Evolutionary conservation across 1,140 invertebrate genomes (phyloP).

Genomic region (Euglossa dilemma): DNA sequence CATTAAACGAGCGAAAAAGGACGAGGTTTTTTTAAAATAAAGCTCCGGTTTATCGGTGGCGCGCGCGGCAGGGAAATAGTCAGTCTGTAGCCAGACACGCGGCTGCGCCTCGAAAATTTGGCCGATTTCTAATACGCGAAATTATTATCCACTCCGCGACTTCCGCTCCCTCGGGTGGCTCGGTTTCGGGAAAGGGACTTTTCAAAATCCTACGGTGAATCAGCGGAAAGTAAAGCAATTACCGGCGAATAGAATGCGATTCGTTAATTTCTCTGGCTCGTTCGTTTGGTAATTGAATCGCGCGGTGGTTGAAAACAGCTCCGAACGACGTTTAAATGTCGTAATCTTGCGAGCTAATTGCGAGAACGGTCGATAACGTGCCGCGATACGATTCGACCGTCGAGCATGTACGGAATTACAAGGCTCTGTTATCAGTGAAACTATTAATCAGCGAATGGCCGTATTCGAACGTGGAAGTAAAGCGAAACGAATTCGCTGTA

Average conservation of each 20-base stretch:
- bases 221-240: not conserved
- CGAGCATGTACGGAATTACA: not conserved
- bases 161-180: no score
- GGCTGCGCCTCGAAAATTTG: not conserved
- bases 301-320: not conserved
- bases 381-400: not conserved
- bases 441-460: slow-evolving; percentile 5
- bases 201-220: not conserved
- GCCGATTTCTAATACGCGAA: not conserved
- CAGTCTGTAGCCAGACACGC: not conserved
- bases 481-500: slow-evolving; percentile 32
- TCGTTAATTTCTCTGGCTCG: not conserved
- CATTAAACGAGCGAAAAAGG: not conserved
- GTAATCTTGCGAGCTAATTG: slow-evolving; percentile 1
- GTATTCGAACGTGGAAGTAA: not conserved
- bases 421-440: slow-evolving; percentile 4
- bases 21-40: not conserved
- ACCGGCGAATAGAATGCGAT: not conserved
- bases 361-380: not conserved
- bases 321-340: not conserved
- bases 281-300: not conserved
- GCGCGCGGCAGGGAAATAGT: not conserved
- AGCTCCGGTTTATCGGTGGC: no score
- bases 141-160: no score
- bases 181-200: no score